Conservation (phyloP, 2,888 invertebrate species). For the Drosophila basisetae region DNA sequence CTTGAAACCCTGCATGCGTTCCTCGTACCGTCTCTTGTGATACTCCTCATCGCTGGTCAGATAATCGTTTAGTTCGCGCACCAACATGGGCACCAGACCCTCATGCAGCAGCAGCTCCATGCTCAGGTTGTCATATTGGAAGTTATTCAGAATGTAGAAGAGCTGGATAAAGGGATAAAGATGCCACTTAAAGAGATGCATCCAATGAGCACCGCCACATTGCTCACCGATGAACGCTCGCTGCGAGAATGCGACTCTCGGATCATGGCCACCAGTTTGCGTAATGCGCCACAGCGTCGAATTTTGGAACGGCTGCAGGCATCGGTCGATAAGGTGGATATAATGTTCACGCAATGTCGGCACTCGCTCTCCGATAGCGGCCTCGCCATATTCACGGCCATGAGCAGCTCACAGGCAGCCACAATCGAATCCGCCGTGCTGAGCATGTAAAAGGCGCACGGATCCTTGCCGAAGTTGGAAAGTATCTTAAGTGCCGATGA, state of each 20-base stretch:
- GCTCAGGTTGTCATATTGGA: conserved; percentile 86
- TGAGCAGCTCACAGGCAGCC: conserved; percentile 83
- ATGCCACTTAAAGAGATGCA: background rate
- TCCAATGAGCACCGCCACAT: background rate
- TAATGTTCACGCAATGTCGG: conserved; percentile 83
- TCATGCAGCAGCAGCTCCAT: conserved; percentile 86
- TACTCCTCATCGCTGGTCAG: conserved; percentile 83
- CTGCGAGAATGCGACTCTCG: conserved; percentile 79
- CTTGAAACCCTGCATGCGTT: conserved; percentile 76
- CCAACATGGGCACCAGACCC: conserved; percentile 86
- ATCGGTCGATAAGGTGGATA: conserved; percentile 83
- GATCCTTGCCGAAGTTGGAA: conserved; percentile 84
- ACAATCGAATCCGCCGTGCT: conserved; percentile 83
- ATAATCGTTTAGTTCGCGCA: conserved; percentile 85
- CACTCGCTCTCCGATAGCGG: conserved; percentile 81
- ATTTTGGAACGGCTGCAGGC: conserved; percentile 85
- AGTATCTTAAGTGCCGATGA: conserved; percentile 81
- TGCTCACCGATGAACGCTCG: conserved; percentile 81
- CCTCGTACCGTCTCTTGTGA: conserved; percentile 82
- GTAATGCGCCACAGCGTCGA: conserved; percentile 83
- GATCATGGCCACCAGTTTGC: conserved; percentile 82
- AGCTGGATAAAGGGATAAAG: conserved; percentile 52
- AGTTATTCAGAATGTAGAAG: conserved; percentile 85
- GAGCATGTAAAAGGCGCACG: conserved; percentile 76
- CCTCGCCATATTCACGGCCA: conserved; percentile 74